These are phyloP conservation scores for Desmodus rotundus DNA, from an alignment of 2,113 vertebrate genomes.

Conservation along the genomic window DNA sequence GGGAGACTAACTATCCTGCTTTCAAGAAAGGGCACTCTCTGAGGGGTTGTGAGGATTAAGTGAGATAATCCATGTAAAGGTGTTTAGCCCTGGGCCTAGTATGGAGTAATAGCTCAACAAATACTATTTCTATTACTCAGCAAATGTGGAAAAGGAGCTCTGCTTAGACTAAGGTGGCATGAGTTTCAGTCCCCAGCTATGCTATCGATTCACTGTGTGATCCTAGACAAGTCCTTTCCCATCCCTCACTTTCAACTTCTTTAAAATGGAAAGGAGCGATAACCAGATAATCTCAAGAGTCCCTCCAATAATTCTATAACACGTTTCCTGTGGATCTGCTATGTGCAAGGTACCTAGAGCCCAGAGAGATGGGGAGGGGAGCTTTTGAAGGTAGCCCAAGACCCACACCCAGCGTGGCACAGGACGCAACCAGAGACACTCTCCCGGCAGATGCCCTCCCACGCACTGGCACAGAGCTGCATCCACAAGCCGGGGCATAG, in stretches of 20 bases:
- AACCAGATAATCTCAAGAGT: conserved; percentile 5
- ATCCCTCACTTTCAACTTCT: not conserved
- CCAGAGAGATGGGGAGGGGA: not conserved
- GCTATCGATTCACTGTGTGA: not conserved
- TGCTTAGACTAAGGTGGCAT: not conserved
- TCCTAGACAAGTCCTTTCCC: not conserved
- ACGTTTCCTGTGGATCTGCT: not conserved
- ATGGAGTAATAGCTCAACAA: conserved; percentile 26
- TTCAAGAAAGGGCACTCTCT: not conserved
- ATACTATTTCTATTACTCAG: conserved; percentile 6
- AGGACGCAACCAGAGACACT: not conserved
- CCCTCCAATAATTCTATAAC: not conserved
- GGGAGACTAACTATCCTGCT: not conserved
- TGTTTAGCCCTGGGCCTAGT: conserved; percentile 17
- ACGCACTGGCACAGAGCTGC: conserved; percentile 40
- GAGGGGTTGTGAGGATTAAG: not conserved
- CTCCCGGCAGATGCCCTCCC: conserved; percentile 38
- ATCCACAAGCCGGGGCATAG: conserved; percentile 58
- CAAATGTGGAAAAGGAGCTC: not conserved
- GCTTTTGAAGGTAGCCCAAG: not conserved
- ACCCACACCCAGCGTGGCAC: not conserved
- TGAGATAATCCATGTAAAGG: conserved; percentile 22
- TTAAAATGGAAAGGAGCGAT: not conserved
- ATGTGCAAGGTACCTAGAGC: not conserved
- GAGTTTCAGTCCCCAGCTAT: not conserved